Evolutionary conservation across 2,888 invertebrate species (phyloP).

Genomic region (Stenodera caucasica): DNA sequence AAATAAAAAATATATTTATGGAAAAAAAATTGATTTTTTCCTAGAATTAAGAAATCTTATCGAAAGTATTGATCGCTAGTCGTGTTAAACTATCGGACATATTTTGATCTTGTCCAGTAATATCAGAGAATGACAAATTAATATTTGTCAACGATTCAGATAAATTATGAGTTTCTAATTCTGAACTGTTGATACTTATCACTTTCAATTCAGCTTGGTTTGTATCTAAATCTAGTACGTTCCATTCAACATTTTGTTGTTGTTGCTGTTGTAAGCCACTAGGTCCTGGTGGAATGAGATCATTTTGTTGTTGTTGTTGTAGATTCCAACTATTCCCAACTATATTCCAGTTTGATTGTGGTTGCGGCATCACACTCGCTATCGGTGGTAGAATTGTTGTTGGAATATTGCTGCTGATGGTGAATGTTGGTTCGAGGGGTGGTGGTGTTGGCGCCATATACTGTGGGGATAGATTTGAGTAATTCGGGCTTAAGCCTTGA

Average conservation of each 20-base stretch:
- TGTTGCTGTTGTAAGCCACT: constrained; percentile 2
- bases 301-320: neutral
- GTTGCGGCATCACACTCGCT: constrained; percentile 7
- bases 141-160: constrained; percentile 56
- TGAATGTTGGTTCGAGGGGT: constrained; percentile 1
- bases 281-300: constrained; percentile 4
- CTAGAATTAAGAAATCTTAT: constrained; percentile 49
- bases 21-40: neutral
- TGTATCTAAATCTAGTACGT: constrained; percentile 24
- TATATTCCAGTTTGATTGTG: constrained; percentile 17
- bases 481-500: constrained; percentile 19
- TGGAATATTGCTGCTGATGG: neutral
- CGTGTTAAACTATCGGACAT: constrained; percentile 63
- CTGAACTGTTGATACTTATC: constrained; percentile 42
- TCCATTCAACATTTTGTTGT: constrained; percentile 35
- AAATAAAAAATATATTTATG: too few species aligned
- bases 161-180: constrained; percentile 51
- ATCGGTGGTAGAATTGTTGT: constrained; percentile 6
- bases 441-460: constrained; percentile 16
- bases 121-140: constrained; percentile 57
- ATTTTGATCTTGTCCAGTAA: constrained; percentile 45
- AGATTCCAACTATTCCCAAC: constrained; percentile 22
- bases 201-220: constrained; percentile 53
- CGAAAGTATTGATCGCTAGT: constrained; percentile 55
- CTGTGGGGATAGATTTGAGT: constrained; percentile 27